Evolutionary conservation across 2,888 invertebrate genomes (phyloP).

Genomic region (Dendrolimus pini): DNA sequence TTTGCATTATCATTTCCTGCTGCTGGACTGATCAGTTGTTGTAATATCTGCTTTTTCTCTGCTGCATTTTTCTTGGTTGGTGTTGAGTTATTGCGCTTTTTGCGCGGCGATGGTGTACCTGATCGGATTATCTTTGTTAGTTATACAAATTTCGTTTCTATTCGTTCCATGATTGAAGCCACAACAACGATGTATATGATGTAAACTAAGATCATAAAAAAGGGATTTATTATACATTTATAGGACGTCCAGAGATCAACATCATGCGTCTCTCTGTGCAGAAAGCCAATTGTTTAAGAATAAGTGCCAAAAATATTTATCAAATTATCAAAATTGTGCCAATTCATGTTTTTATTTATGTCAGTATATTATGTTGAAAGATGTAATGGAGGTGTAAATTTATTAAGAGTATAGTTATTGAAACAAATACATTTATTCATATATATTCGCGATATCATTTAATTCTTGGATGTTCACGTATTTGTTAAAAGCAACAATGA

Average conservation of each 20-base stretch:
- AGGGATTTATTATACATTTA: neutral
- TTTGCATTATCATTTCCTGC: constrained; percentile 77
- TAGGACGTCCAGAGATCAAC: constrained; percentile 11
- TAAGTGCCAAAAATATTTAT: constrained; percentile 27
- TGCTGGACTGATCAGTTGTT: constrained; percentile 85
- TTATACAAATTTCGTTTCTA: neutral
- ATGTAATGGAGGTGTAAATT: constrained; percentile 20
- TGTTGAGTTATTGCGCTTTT: constrained; percentile 87
- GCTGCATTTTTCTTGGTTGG: constrained; percentile 86
- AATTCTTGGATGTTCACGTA: neutral
- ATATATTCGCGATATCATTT: neutral
- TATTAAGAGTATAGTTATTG: constrained; percentile 18
- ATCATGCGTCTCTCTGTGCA: constrained; percentile 41
- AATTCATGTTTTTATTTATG: constrained; percentile 17
- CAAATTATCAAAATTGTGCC: constrained; percentile 31
- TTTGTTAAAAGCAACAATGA: constrained; percentile 16
- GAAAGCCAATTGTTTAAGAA: constrained; percentile 64
- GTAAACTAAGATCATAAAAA: neutral
- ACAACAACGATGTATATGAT: constrained; percentile 10
- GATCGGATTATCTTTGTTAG: constrained; percentile 28
- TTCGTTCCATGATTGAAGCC: neutral
- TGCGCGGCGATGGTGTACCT: constrained; percentile 87
- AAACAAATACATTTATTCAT: constrained; percentile 5
- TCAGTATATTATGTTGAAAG: constrained; percentile 4
- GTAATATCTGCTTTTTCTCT: constrained; percentile 87